Evolutionary conservation across 2,888 invertebrate genomes (phyloP).

Genomic region (Elmis aenea): DNA sequence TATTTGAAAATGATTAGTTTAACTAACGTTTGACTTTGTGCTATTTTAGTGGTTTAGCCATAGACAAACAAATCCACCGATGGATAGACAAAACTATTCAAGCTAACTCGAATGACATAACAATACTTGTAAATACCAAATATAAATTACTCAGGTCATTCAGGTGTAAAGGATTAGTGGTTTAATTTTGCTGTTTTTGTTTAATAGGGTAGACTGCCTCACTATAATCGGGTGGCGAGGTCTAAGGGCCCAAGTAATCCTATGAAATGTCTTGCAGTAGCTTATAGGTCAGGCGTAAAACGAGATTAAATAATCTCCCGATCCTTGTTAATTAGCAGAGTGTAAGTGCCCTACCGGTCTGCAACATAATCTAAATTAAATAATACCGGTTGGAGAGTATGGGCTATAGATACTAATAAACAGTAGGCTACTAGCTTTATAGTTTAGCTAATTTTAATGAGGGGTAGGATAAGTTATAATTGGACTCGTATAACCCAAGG

Average conservation of each 20-base stretch:
- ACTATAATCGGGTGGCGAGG: slow-evolving; percentile 9
- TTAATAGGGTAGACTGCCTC: slow-evolving; percentile 9
- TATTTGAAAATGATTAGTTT: too few relatives aligned
- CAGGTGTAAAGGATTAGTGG: too few relatives aligned
- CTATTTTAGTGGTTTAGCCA: too few relatives aligned
- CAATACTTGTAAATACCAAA: slow-evolving; percentile 18
- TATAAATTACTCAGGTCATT: slow-evolving; percentile 8
- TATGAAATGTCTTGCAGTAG: slow-evolving; percentile 35
- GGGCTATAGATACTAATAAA: slow-evolving; percentile 17
- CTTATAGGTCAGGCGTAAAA: slow-evolving; percentile 42
- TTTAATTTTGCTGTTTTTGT: slow-evolving; percentile 12
- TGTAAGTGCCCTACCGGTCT: slow-evolving; percentile 32
- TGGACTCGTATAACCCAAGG: slow-evolving; percentile 10
- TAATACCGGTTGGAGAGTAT: slow-evolving; percentile 36
- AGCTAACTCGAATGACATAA: too few relatives aligned
- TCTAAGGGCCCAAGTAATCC: slow-evolving; percentile 20
- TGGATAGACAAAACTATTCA: too few relatives aligned
- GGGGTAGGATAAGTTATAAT: slow-evolving; percentile 16
- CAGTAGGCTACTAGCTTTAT: slow-evolving; percentile 16
- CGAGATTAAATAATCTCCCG: slow-evolving; percentile 41
- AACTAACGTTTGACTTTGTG: too few relatives aligned
- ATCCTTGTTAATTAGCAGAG: slow-evolving; percentile 40
- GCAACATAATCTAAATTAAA: slow-evolving; percentile 43
- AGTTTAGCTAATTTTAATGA: slow-evolving; percentile 15
- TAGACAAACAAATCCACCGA: too few relatives aligned